A percentile compares a stretch with the other conserved stretches of the same genome.
Evolutionary conservation across 2,113 vertebrate genomes (phyloP).

Genomic region (Phodopus roborovskii): DNA sequence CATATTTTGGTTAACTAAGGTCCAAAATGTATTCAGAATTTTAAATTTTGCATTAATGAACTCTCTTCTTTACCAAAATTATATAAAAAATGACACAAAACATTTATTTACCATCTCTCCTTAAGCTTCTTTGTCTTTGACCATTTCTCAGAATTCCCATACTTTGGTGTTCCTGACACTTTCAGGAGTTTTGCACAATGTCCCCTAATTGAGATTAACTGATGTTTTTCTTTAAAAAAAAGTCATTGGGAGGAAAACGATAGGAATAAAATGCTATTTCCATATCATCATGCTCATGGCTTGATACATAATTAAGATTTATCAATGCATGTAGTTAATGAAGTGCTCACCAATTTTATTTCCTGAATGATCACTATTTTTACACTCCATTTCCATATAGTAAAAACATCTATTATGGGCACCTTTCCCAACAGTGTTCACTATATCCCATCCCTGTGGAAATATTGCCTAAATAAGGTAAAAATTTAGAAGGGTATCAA

Average conservation of each 20-base stretch:
- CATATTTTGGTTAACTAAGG: background rate
- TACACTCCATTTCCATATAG: background rate
- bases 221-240: background rate
- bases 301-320: slow-evolving; percentile 37
- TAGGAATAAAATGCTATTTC: background rate
- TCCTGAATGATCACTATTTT: background rate
- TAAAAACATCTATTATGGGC: too few species aligned
- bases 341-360: background rate
- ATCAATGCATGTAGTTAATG: background rate
- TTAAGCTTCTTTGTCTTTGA: background rate
- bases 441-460: background rate
- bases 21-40: background rate
- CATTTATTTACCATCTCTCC: background rate
- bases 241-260: background rate
- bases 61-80: background rate
- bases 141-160: background rate
- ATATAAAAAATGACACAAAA: background rate
- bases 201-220: background rate
- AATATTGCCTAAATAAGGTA: background rate
- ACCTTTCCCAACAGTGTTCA: background rate
- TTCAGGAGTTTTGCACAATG: background rate
- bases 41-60: background rate
- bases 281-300: background rate
- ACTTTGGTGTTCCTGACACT: background rate
- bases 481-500: background rate